Percentiles rank a stretch among this genome's conserved stretches.
Conservation (phyloP, 2,888 invertebrate genomes). For the Limenitis camilla region DNA sequence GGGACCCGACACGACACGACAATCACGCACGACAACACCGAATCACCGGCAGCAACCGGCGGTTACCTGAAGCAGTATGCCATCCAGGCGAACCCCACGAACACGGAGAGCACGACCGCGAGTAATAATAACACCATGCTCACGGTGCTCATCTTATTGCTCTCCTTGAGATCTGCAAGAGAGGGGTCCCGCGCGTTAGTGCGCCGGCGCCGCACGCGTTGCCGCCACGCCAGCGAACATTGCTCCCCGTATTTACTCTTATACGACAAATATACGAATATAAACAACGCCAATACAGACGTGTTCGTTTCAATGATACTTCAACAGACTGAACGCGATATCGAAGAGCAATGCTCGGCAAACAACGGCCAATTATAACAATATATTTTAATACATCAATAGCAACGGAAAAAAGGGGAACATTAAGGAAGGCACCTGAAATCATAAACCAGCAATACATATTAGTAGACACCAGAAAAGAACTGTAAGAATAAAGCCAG, state of each 20-base stretch:
- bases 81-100: constrained; percentile 95
- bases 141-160: constrained; percentile 90
- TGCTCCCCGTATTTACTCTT: constrained; percentile 32
- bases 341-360: constrained; percentile 66
- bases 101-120: constrained; percentile 93
- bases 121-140: constrained; percentile 94
- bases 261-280: background rate
- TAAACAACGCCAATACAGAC: too few species aligned
- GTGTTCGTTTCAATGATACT: background rate
- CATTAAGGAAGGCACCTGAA: constrained; percentile 59
- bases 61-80: constrained; percentile 95
- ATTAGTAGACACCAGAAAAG: constrained; percentile 30
- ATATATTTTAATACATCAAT: constrained; percentile 21
- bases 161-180: constrained; percentile 82
- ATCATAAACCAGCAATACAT: constrained; percentile 44
- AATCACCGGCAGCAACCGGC: constrained; percentile 76
- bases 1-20: constrained; percentile 25
- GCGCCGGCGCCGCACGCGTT: constrained; percentile 67
- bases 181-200: constrained; percentile 70
- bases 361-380: constrained; percentile 42
- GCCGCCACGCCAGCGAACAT: constrained; percentile 53
- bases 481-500: constrained; percentile 20
- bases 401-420: constrained; percentile 43
- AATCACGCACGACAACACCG: constrained; percentile 68
- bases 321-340: background rate